phyloP scores from a whole-genome alignment of 1,140 invertebrate species.

The Bombus balteatus region DNA sequence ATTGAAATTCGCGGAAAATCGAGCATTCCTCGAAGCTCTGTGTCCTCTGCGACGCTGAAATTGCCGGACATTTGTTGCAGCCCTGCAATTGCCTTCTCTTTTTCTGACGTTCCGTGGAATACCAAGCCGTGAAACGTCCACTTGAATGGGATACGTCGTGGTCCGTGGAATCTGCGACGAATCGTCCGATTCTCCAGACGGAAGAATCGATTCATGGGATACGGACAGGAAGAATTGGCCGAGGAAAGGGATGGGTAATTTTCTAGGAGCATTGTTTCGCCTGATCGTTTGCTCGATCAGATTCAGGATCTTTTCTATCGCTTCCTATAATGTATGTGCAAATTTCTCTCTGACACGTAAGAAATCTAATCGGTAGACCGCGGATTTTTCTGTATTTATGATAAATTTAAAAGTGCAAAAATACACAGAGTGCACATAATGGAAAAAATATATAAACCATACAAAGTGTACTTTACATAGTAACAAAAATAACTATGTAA shows the following conservation, averaged over 20 bases:
- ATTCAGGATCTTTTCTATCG: neutral
- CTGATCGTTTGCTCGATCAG: neutral
- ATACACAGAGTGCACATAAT: too few species aligned
- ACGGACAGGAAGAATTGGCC: neutral
- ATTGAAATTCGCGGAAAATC: constrained; percentile 49
- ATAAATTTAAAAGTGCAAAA: too few species aligned
- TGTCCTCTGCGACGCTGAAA: neutral
- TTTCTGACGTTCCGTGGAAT: neutral
- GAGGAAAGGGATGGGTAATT: neutral
- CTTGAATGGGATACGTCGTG: too few species aligned
- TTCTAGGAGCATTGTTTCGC: neutral
- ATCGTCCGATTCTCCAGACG: neutral
- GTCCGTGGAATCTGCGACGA: neutral
- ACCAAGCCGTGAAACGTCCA: neutral
- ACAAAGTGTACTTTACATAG: too few species aligned
- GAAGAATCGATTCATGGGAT: neutral
- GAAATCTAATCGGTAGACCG: too few species aligned
- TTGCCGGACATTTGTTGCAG: constrained; percentile 36
- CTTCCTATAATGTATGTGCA: too few species aligned
- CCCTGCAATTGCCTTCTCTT: constrained; percentile 15
- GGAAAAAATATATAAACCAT: too few species aligned
- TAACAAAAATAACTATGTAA: too few species aligned
- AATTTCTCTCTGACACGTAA: too few species aligned
- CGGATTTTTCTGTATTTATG: too few species aligned
- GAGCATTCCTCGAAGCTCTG: constrained; percentile 1